Evolutionary conservation across 2,797 vertebrate genomes (phyloP).

Genomic region (Acipenser transmontanus): DNA sequence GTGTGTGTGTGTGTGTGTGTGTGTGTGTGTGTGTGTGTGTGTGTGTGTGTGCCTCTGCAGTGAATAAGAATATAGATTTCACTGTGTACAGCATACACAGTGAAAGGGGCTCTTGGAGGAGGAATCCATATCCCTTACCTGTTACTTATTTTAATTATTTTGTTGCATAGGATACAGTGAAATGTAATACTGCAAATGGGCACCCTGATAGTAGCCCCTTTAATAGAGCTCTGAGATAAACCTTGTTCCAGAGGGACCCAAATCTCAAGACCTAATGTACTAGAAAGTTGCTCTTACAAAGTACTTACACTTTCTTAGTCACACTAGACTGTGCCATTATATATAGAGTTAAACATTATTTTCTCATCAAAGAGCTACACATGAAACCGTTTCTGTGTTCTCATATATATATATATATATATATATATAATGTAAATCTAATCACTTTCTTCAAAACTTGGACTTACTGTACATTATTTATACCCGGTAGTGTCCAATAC

Average conservation of each 20-base stretch:
- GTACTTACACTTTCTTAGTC: slow-evolving; percentile 48
- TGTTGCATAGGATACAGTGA: slow-evolving; percentile 53
- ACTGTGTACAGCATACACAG: slow-evolving; percentile 51
- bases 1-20: slow-evolving; percentile 22
- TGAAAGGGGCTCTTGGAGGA: slow-evolving; percentile 63
- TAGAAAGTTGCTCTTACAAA: slow-evolving; percentile 40
- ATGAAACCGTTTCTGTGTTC: not conserved
- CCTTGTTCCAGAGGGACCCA: slow-evolving; percentile 10
- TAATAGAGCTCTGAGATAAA: slow-evolving; percentile 13
- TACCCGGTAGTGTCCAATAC: slow-evolving; percentile 1
- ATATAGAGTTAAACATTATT: not conserved
- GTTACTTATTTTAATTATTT: slow-evolving; percentile 63
- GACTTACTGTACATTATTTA: too few species aligned
- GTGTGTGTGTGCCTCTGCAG: not conserved
- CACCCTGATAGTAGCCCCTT: slow-evolving; percentile 12
- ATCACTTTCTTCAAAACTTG: too few species aligned
- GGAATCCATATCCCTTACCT: slow-evolving; percentile 58
- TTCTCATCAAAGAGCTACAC: not conserved
- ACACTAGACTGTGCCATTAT: slow-evolving; percentile 33
- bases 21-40: slow-evolving; percentile 12
- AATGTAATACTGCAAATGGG: slow-evolving; percentile 55
- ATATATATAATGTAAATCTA: not conserved
- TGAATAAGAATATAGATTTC: slow-evolving; percentile 42
- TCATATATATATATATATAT: too few species aligned
- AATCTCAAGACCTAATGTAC: slow-evolving; percentile 39